A percentile compares a stretch with the other conserved stretches of the same genome.
Conservation (phyloP, 2,113 vertebrate genomes). For the Osmerus mordax region DNA sequence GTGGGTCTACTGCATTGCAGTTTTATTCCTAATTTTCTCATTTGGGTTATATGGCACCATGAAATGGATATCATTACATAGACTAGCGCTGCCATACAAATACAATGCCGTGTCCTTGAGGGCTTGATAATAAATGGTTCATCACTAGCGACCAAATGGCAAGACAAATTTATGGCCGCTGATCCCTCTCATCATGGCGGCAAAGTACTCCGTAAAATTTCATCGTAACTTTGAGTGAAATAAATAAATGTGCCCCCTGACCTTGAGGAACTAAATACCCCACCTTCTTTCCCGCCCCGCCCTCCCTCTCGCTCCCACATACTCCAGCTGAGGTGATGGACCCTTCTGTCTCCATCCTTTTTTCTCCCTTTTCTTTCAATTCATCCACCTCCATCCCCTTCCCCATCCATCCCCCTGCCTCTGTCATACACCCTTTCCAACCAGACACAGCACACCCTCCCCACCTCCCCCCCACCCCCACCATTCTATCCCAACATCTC, state of each 20-base stretch:
- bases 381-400: not conserved
- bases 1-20: constrained; percentile 40
- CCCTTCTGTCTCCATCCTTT: constrained; percentile 48
- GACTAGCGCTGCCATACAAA: constrained; percentile 15
- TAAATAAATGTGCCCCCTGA: constrained; percentile 22
- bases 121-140: constrained; percentile 53
- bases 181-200: constrained; percentile 46
- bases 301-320: constrained; percentile 43
- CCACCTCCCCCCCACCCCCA: constrained; percentile 27
- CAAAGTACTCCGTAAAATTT: constrained; percentile 68
- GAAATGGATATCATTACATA: constrained; percentile 63
- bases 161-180: constrained; percentile 74
- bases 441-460: constrained; percentile 13
- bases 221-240: constrained; percentile 78
- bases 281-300: constrained; percentile 36
- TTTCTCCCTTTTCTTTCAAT: constrained; percentile 38
- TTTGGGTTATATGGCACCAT: constrained; percentile 71
- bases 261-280: constrained; percentile 35
- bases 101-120: constrained; percentile 51
- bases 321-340: constrained; percentile 58
- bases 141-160: constrained; percentile 58
- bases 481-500: not conserved
- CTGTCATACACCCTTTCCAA: not conserved
- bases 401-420: constrained; percentile 46
- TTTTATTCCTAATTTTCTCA: constrained; percentile 72